These are phyloP conservation scores for Nothoprocta perdicaria DNA, from an alignment of 2,113 vertebrate species.

Conservation along the genomic window DNA sequence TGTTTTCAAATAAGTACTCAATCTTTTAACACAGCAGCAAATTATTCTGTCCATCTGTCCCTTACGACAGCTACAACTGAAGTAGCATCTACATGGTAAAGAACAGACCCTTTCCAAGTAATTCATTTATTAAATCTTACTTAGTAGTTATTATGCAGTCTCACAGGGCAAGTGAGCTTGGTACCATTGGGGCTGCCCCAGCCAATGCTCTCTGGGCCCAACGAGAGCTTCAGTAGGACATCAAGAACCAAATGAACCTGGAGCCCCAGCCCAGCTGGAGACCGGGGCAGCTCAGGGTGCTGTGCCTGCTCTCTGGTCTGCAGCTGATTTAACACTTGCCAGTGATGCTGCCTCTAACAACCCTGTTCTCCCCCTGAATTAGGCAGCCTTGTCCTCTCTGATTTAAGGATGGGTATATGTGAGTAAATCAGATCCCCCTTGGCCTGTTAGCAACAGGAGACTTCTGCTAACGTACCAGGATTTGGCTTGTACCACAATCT, in stretches of 20 bases:
- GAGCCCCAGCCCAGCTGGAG: not conserved
- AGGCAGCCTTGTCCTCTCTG: not conserved
- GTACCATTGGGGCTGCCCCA: not conserved
- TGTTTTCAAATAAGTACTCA: slow-evolving; percentile 37
- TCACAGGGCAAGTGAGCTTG: not conserved
- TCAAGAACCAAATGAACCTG: not conserved
- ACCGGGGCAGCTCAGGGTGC: not conserved
- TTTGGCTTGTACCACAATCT: not conserved
- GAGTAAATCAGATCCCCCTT: not conserved
- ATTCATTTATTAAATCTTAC: slow-evolving; percentile 13
- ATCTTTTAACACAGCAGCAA: slow-evolving; percentile 42
- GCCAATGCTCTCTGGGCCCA: not conserved
- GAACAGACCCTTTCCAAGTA: slow-evolving; percentile 5
- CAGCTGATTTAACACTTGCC: not conserved
- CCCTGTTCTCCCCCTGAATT: not conserved
- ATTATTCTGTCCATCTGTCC: slow-evolving; percentile 51
- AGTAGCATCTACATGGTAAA: slow-evolving; percentile 8
- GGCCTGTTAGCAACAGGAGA: not conserved
- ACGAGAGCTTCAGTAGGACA: not conserved
- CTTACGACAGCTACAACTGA: not conserved
- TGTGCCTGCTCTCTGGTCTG: not conserved
- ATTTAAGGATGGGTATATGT: not conserved
- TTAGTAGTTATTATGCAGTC: not conserved
- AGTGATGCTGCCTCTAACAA: not conserved
- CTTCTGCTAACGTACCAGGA: accelerated